Percentiles rank a stretch among this genome's conserved stretches.
These are phyloP conservation scores for Drepana arcuata DNA, from an alignment of 1,140 invertebrate genomes.

Conservation along the genomic window DNA sequence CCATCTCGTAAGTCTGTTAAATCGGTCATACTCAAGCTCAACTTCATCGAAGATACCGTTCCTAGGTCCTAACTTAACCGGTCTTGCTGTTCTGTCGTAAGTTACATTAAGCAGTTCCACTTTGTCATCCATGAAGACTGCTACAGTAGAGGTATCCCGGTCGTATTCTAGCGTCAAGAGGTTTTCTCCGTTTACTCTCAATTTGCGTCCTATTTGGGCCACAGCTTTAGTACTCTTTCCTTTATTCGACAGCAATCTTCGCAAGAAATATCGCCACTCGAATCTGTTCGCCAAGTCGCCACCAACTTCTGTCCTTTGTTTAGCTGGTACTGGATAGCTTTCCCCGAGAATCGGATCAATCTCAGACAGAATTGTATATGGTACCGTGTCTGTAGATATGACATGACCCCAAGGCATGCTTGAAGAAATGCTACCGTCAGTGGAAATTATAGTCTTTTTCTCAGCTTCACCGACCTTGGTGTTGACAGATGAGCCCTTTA, in stretches of 20 bases:
- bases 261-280: constrained; percentile 93
- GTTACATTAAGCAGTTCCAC: constrained; percentile 92
- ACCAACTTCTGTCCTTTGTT: constrained; percentile 90
- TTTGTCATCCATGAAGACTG: constrained; percentile 91
- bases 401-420: constrained; percentile 87
- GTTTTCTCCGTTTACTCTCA: constrained; percentile 93
- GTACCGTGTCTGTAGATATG: constrained; percentile 88
- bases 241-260: constrained; percentile 77
- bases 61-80: constrained; percentile 90
- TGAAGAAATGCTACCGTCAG: constrained; percentile 85
- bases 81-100: constrained; percentile 92
- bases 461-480: constrained; percentile 86
- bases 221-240: constrained; percentile 77
- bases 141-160: constrained; percentile 89
- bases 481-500: constrained; percentile 88
- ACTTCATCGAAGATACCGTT: constrained; percentile 89
- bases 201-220: constrained; percentile 86
- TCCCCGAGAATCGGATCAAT: constrained; percentile 88
- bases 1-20: constrained; percentile 91
- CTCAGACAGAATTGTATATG: constrained; percentile 87
- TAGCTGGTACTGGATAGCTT: constrained; percentile 91
- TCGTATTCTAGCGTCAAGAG: constrained; percentile 94
- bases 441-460: constrained; percentile 83
- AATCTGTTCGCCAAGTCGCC: constrained; percentile 93
- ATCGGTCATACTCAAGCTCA: constrained; percentile 93